Conservation (phyloP, 2,888 invertebrate species). For the Luffia ferchaultella region DNA sequence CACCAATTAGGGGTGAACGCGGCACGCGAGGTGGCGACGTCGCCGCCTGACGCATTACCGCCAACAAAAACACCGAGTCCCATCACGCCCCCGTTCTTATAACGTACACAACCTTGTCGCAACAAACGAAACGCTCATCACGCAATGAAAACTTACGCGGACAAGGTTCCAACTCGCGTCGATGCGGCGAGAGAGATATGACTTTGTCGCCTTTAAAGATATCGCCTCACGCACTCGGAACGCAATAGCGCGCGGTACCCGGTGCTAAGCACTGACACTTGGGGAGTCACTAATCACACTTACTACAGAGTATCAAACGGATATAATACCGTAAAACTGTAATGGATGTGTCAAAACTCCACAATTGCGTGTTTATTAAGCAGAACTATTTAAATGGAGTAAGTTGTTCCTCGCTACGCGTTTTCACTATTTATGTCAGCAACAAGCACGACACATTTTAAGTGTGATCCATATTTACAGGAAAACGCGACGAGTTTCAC, state of each 20-base stretch:
- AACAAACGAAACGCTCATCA: background rate
- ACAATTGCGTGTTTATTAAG: background rate
- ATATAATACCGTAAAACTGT: background rate
- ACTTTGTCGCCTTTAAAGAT: background rate
- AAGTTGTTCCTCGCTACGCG: background rate
- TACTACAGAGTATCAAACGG: background rate
- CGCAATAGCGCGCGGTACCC: background rate
- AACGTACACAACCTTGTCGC: background rate
- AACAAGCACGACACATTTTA: too few relatives aligned
- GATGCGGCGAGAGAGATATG: background rate
- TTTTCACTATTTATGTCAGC: background rate
- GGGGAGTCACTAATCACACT: background rate
- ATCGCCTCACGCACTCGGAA: background rate
- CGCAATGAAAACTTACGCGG: background rate
- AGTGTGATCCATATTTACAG: too few relatives aligned
- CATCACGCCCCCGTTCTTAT: background rate
- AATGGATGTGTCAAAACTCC: background rate
- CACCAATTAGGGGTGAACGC: background rate
- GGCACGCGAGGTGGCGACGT: background rate
- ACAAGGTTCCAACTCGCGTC: background rate
- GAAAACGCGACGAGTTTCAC: too few relatives aligned
- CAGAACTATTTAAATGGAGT: background rate
- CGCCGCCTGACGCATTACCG: background rate
- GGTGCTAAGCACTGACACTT: background rate
- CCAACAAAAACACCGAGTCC: background rate